Evolutionary conservation across 2,113 vertebrate genomes (phyloP), one percentile per base, ranked within the genome.

Genomic region (Aptenodytes patagonicus): DNA sequence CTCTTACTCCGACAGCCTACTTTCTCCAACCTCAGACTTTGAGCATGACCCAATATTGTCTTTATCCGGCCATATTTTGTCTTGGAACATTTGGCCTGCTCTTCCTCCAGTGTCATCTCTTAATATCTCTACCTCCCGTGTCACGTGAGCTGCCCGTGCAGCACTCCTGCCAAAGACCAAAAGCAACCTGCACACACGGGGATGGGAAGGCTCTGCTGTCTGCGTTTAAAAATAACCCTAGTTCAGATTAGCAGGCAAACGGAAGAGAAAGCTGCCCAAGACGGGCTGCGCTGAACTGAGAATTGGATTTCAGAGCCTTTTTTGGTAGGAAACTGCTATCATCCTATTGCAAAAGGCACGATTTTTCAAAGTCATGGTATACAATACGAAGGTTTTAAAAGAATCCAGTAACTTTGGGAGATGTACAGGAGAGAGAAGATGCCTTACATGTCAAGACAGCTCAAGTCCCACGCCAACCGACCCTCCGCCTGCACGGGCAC

Each of bases 261-360:
- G 42, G 70, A 71, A 70, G n/a, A 60, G 49, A 57, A 73, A 49
- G 36, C 44, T 54, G 73, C 69, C 81, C 49, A 8, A 36, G 36
- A 40, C 1, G 6, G 57, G 52, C 1, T 5, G 36, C 1, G 3
- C 11, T 44, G 28, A 46, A 32, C 11, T 20, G 66, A 17, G 46
- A 54, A 64, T 0, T 10, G 57, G 25, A 61, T 52, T 72, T 61
- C 58, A 42, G 73, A 95, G 81, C 83, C n/a, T 83, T 78, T 79
- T 60, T 40, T 54, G 55, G 76, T 6, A 61, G 69, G 94, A 36
- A 95, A 58, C 16, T 93, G 87, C 91, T 95, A 25, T 46, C 58
- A 77, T 54, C 38, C 76, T 61, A 2, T 29, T 93, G 93, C 73
- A 58, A 96, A 97, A 97, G 93, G 97, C 95, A 97, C 93, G 1